Evolutionary conservation across 2,113 vertebrate species (phyloP).

Genomic region (Elgaria multicarinata): DNA sequence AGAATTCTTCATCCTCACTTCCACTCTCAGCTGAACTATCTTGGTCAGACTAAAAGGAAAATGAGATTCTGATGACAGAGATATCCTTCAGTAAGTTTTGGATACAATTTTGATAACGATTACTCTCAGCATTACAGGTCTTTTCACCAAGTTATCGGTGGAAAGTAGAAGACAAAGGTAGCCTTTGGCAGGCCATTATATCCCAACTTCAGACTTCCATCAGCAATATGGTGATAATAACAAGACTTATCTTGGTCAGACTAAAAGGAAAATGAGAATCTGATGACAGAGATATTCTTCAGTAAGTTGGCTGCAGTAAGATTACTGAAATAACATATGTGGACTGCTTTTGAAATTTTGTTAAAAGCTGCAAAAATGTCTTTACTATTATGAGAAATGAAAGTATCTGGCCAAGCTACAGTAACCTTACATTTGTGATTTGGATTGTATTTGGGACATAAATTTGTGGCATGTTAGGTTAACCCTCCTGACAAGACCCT

Average conservation of each 20-base stretch:
- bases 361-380: neutral
- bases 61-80: neutral
- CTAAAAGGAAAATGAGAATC: slow-evolving; percentile 49
- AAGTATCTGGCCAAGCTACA: neutral
- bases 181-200: neutral
- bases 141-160: neutral
- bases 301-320: neutral
- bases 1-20: slow-evolving; percentile 81
- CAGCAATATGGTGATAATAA: neutral
- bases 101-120: neutral
- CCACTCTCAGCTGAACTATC: slow-evolving; percentile 65
- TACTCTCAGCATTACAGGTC: neutral
- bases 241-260: slow-evolving; percentile 42
- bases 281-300: neutral
- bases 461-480: neutral
- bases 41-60: slow-evolving; percentile 68
- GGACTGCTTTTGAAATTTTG: neutral
- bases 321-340: neutral
- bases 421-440: neutral
- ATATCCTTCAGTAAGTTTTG: neutral
- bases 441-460: neutral
- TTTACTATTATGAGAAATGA: neutral
- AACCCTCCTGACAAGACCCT: neutral
- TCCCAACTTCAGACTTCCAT: neutral
- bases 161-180: neutral